Base-by-base conservation (phyloP, 2,797 vertebrate species). In the Melanotaenia nigrans region DNA sequence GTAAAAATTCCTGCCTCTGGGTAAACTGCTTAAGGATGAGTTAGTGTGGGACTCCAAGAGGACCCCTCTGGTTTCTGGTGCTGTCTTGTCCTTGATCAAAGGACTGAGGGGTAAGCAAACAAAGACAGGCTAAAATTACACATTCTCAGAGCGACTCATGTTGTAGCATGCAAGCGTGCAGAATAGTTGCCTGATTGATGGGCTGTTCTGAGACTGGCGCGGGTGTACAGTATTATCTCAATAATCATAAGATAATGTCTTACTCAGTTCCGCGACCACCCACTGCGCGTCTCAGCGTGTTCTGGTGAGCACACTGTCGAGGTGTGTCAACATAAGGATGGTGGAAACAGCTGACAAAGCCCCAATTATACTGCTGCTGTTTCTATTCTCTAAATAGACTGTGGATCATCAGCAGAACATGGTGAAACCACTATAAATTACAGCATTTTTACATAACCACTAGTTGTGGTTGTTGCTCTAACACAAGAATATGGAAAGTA, bases 171-270 rank as follows among this genome's bases (percentile, higher is more conserved):
- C 88, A 73, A 78, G 80, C 54, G 49, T 22, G 54, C 86, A 87
- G 90, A 91, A 92, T 89, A 90, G 90, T 81, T 78, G 70, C 83
- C 90, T 92, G 91, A 92, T 92, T 92, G 92, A 92, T 92, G 86
- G 92, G 87, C 89, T 87, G 87, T 85, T 89, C 78, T 35, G 62
- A 88, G 90, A 87, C 87, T 89, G 90, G 87, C 83, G 88, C 86
- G 81, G 89, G 87, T 89, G 84, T 90, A 90, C 84, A 71, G 88
- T 90, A 92, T 92, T 92, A 92, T 92, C 92, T 90, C 89, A 92
- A 93, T 91, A 92, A 92, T 92, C 92, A 92, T 90, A 90, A 92
- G 91, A 93, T 93, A 90, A 91, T 92, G 92, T 92, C 91, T 91
- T 86, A 85, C 87, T 91, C 86, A 85, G 85, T 89, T 91, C 87